Base-by-base conservation (phyloP, 2,113 vertebrate species). In the Opisthocomus hoazin region DNA sequence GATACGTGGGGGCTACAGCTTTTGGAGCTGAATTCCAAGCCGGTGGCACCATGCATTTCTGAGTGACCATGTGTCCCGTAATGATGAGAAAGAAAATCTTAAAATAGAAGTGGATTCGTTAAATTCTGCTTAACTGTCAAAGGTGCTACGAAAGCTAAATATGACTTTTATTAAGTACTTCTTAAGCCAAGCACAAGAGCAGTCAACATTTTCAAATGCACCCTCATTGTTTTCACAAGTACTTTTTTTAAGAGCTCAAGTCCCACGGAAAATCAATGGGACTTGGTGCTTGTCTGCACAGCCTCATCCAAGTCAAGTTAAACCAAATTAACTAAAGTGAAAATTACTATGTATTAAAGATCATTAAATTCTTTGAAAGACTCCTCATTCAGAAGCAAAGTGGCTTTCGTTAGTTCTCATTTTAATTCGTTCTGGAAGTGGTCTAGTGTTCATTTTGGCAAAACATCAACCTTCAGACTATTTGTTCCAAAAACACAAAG, bases 401-500 rank as follows among this genome's bases (percentile, higher is more conserved):
- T 82, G 89, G 80, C 51, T 94, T 96, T 92, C 34, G 29, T 86
- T 94, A 89, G 77, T 93, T 96, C 86, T 93, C 84, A 69, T 93
- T 96, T 89, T 89, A 89, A 92, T 93, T 93, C 0, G 3, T 75
- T 96, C 96, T 90, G 86, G 80, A 94, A 96, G 81, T 82, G 45
- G 58, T 73, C 9, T 91, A 88, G 73, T 93, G 64, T 80, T 97
- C 94, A 83, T 96, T 96, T 80, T 91, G 87, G 90, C 86, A 93
- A 93, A 96, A 93, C 74, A 85, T 87, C 91, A 94, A 81, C 94
- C 90, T 96, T 96, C 73, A 94, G 63, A 96, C 37, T 63, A 13
- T 92, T 61, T 89, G 84, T 94, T 95, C 93, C 78, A 88, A 93
- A 94, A 96, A 80, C 81, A 95, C 95, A 94, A 93, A 96, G 90